phyloP scores from a whole-genome alignment of 2,113 vertebrate species.

The Brachypodius melanocephalos region DNA sequence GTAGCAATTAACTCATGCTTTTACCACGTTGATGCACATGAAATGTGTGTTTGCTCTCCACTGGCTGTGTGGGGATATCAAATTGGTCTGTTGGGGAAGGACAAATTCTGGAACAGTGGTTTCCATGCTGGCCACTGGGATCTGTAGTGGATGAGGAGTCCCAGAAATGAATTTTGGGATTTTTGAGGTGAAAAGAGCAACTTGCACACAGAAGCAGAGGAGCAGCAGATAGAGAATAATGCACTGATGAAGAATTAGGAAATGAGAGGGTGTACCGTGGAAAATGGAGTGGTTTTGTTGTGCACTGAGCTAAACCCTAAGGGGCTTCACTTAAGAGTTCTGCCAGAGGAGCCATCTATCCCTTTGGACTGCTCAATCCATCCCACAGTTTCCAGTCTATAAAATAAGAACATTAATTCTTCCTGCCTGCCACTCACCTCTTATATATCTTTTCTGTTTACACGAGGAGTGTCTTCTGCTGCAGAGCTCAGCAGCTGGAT shows the following conservation, averaged over 20 bases:
- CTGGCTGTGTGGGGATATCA: rapidly evolving
- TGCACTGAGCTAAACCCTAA: neutral
- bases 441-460: neutral
- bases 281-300: neutral
- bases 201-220: neutral
- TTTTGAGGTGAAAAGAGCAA: neutral
- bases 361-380: neutral
- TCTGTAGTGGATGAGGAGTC: neutral
- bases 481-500: neutral
- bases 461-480: neutral
- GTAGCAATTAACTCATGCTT: neutral
- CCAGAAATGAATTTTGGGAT: neutral
- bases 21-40: rapidly evolving
- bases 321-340: neutral
- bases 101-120: neutral
- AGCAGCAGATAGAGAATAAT: neutral
- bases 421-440: neutral
- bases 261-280: neutral
- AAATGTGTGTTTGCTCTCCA: neutral
- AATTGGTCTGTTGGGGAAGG: rapidly evolving
- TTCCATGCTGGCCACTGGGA: neutral
- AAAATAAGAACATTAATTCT: neutral
- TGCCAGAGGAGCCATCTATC: neutral
- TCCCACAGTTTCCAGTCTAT: neutral
- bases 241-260: neutral